phyloP scores from a whole-genome alignment of 2,888 invertebrate species.

The Pediacus dermestoides region DNA sequence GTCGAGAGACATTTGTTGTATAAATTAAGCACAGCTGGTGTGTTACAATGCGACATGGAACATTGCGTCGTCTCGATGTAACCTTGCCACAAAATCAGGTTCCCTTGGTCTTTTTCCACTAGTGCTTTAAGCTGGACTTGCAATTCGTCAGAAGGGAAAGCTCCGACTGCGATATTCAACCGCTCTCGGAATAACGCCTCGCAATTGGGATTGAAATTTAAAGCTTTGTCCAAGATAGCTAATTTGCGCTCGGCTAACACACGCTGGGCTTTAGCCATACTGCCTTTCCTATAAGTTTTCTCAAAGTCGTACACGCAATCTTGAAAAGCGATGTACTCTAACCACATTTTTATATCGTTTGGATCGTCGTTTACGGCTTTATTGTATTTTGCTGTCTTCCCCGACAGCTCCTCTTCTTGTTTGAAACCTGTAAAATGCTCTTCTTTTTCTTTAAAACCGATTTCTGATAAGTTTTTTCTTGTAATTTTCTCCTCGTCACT shows the following conservation, averaged over 20 bases:
- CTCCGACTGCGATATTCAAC: slow-evolving; percentile 50
- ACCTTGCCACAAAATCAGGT: slow-evolving; percentile 54
- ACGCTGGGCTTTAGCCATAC: slow-evolving; percentile 47
- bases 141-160: slow-evolving; percentile 60
- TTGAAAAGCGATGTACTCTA: slow-evolving; percentile 59
- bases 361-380: slow-evolving; percentile 52
- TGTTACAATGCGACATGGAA: slow-evolving; percentile 62
- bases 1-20: slow-evolving; percentile 53
- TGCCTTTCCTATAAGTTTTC: slow-evolving; percentile 46
- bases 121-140: slow-evolving; percentile 50
- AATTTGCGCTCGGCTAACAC: slow-evolving; percentile 57
- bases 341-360: slow-evolving; percentile 56
- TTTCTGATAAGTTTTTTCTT: slow-evolving; percentile 30
- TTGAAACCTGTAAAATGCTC: slow-evolving; percentile 38
- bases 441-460: slow-evolving; percentile 26
- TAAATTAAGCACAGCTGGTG: slow-evolving; percentile 56
- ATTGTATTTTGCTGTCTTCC: slow-evolving; percentile 55
- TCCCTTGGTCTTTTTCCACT: slow-evolving; percentile 52
- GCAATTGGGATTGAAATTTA: slow-evolving; percentile 56
- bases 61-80: slow-evolving; percentile 54
- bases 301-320: slow-evolving; percentile 51
- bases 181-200: slow-evolving; percentile 53
- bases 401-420: slow-evolving; percentile 52
- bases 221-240: slow-evolving; percentile 59
- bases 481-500: slow-evolving; percentile 29